phyloP scores from a whole-genome alignment of 2,113 vertebrate species.

The Oncorhynchus kisutch region DNA sequence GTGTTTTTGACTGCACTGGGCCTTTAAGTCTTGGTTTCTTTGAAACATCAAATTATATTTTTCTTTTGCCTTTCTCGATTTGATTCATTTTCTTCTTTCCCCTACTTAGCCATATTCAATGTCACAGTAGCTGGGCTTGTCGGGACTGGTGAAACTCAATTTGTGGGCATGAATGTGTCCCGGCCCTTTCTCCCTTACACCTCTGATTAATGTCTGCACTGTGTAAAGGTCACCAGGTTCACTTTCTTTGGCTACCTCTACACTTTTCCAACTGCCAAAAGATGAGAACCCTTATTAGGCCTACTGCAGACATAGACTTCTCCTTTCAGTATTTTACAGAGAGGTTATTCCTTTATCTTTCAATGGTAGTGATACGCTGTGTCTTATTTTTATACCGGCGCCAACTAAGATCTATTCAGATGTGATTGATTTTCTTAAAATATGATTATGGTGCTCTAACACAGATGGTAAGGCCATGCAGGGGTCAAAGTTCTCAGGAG shows the following conservation, averaged over 20 bases:
- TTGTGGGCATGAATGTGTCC: constrained; percentile 6
- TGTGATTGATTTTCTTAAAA: neutral
- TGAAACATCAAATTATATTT: neutral
- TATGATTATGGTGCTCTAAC: neutral
- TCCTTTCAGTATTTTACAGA: neutral
- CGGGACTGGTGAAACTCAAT: constrained; percentile 11
- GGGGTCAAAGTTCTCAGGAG: too few species aligned
- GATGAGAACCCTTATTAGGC: constrained; percentile 22
- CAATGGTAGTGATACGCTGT: neutral
- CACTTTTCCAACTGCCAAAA: constrained; percentile 1
- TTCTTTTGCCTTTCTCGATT: neutral
- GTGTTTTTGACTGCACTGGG: too few species aligned
- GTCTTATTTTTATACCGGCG: neutral
- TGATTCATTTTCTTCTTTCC: neutral
- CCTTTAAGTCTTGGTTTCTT: neutral
- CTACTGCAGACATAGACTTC: neutral
- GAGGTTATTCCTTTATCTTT: neutral
- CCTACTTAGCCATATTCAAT: constrained; percentile 1
- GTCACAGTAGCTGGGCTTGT: constrained; percentile 3
- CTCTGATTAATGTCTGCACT: constrained; percentile 15
- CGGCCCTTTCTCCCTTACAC: constrained; percentile 1
- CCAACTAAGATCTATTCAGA: neutral
- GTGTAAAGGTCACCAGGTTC: constrained; percentile 16
- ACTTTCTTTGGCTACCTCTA: neutral
- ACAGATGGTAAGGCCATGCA: neutral